phyloP scores from a whole-genome alignment of 2,888 invertebrate genomes.

The Odontocolon sp. region DNA sequence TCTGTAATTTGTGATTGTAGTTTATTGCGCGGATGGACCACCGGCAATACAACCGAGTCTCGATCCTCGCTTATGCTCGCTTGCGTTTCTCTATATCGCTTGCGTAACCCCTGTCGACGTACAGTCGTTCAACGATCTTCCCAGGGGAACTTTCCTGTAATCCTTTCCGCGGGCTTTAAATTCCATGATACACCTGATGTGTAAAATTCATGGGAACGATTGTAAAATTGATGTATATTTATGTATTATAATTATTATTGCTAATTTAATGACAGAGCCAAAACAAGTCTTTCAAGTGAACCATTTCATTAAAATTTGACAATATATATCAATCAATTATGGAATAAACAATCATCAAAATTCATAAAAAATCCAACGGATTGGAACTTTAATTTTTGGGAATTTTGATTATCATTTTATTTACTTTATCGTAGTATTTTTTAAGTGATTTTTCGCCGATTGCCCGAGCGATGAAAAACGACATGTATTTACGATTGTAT shows the following conservation, averaged over 20 bases:
- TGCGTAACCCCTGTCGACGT: too few species aligned
- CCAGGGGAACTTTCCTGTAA: slow-evolving; percentile 29
- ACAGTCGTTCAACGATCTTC: slow-evolving; percentile 55
- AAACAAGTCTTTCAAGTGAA: too few species aligned
- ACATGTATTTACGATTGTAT: too few species aligned
- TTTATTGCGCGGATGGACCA: slow-evolving; percentile 80
- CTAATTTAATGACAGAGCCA: neutral
- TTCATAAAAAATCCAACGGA: too few species aligned
- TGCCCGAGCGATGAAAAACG: too few species aligned
- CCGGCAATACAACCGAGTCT: slow-evolving; percentile 61
- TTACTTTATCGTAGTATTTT: too few species aligned
- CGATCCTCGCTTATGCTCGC: slow-evolving; percentile 41
- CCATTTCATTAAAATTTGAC: too few species aligned
- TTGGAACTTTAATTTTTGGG: too few species aligned
- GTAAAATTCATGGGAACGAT: slow-evolving; percentile 45
- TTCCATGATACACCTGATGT: slow-evolving; percentile 37
- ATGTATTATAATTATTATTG: neutral
- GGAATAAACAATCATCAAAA: too few species aligned
- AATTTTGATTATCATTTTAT: too few species aligned
- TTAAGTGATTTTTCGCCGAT: too few species aligned
- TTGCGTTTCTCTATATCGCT: slow-evolving; percentile 49
- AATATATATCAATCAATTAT: too few species aligned
- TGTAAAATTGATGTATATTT: neutral
- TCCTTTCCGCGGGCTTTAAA: slow-evolving; percentile 50
- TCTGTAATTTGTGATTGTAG: slow-evolving; percentile 81